Evolutionary conservation across 2,113 vertebrate species (phyloP), one percentile per base, ranked within the genome.

Genomic region (Lepus americanus): DNA sequence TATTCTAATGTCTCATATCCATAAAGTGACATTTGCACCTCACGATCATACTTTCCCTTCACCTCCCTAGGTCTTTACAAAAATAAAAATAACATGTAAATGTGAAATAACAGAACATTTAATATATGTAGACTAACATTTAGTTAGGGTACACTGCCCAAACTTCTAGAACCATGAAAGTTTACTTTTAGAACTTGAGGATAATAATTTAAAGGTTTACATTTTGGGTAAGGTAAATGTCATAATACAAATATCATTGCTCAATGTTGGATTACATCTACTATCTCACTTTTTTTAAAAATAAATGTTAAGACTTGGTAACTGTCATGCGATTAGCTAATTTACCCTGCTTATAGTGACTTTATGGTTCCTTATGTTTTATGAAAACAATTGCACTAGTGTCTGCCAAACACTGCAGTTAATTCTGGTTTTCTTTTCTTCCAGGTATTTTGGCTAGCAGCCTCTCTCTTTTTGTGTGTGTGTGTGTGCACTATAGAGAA

Each of bases 221-320:
- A 88, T 81, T 92, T 96, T 87, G 49, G 53, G 51, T 82, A 97
- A 97, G 91, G 95, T 97, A 98, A 98, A 97, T 97, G 97, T 90
- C 96, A 98, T 93, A 97, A 97, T 92, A 90, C 59, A 98, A 96
- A 97, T 96, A 98, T 94, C 87, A 95, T 98, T 97, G 96, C 64
- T 89, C 61, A 59, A 93, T 51, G 93, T 97, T 95, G 96, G 55
- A 97, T 94, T 96, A 92, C 77, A 87, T 72, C 53, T 96, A 87
- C 92, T 64, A 94, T 83, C 78, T 90, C 4, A 19, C 81, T 72
- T 66, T 92, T 94, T 82, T 69, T 87, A 85, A 97, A 39, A 39
- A 92, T 97, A 97, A 97, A 96, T 96, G 94, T 85, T 95, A 96
- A 95, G 92, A 81, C 59, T 53, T 85, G 70, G 82, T 80, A 96